Evolutionary conservation across 2,113 vertebrate species (phyloP).

Genomic region (Actenoides hombroni): DNA sequence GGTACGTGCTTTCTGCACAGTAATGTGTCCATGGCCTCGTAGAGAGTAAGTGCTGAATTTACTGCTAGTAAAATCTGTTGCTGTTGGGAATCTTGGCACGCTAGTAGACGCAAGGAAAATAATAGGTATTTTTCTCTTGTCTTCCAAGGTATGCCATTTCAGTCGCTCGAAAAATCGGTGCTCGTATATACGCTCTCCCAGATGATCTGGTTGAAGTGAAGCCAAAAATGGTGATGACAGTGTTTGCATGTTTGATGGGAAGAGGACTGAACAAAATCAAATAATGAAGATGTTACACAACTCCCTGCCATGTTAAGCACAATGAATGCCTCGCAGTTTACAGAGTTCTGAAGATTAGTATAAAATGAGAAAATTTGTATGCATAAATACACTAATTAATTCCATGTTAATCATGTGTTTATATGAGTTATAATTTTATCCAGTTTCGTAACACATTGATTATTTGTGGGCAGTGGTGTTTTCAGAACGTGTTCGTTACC

Average conservation of each 20-base stretch:
- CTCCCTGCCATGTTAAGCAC: conserved; percentile 70
- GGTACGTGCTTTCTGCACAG: background rate
- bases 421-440: conserved; percentile 48
- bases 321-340: conserved; percentile 74
- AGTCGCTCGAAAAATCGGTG: conserved; percentile 93
- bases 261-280: conserved; percentile 85
- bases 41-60: background rate
- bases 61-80: background rate
- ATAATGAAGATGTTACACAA: conserved; percentile 48
- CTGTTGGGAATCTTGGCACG: background rate
- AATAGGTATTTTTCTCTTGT: conserved; percentile 15
- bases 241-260: conserved; percentile 97
- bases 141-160: conserved; percentile 91
- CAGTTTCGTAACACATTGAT: conserved; percentile 24
- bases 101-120: background rate
- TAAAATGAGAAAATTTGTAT: conserved; percentile 59
- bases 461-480: conserved; percentile 28
- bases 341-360: conserved; percentile 66
- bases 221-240: conserved; percentile 97
- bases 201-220: conserved; percentile 93
- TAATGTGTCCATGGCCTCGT: background rate
- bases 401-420: conserved; percentile 53
- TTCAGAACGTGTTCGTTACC: conserved; percentile 21
- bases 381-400: conserved; percentile 47
- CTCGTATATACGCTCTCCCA: conserved; percentile 92